A percentile compares a stretch with the other conserved stretches of the same genome.
Conservation (phyloP, 1,140 invertebrate species). For the Platorchestia sp. region DNA sequence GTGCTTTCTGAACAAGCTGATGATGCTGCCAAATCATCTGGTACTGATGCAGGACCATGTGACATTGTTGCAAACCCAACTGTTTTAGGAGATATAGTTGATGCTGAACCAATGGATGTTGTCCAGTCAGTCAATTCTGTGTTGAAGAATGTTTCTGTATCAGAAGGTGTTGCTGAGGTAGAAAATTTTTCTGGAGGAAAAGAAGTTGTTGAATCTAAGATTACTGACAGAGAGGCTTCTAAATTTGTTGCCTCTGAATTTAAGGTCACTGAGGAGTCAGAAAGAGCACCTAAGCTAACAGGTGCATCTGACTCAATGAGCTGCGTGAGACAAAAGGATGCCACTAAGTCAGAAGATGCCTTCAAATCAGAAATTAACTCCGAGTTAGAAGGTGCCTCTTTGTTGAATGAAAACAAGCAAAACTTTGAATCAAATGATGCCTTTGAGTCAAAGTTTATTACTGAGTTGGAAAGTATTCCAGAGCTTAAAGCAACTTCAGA, state of each 20-base stretch:
- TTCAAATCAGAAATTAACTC: too few species aligned
- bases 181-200: not conserved
- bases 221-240: not conserved
- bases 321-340: not conserved
- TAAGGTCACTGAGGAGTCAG: not conserved
- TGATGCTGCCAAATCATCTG: not conserved
- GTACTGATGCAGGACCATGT: not conserved
- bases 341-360: not conserved
- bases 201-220: not conserved
- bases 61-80: not conserved
- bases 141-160: not conserved
- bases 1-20: not conserved
- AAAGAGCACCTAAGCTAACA: not conserved
- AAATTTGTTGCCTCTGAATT: not conserved
- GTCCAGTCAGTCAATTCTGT: not conserved
- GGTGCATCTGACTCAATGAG: not conserved
- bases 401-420: too few species aligned
- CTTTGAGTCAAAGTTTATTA: not conserved
- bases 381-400: too few species aligned
- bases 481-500: not conserved
- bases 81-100: not conserved
- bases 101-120: not conserved
- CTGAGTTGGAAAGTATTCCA: not conserved
- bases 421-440: not conserved
- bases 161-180: not conserved